Conservation (phyloP, 2,888 invertebrate genomes). For the Imbricaverruca yamaguchii region DNA sequence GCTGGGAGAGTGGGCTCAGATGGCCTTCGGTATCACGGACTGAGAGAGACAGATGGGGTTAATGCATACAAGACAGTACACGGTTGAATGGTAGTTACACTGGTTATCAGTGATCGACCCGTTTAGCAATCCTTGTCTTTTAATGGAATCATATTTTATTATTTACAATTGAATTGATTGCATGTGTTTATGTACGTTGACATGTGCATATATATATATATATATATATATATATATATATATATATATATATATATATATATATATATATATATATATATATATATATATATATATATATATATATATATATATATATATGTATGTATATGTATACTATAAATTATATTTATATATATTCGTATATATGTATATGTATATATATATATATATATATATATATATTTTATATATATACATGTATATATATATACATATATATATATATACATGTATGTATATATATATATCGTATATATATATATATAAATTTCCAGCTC, state of each 20-base stretch:
- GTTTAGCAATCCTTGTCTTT: neutral
- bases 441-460: too few species aligned
- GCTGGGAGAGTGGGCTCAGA: too few species aligned
- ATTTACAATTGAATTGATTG: neutral
- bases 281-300: neutral
- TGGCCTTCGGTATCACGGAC: too few species aligned
- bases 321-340: too few species aligned
- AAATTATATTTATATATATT: constrained; percentile 21
- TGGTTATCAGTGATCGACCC: neutral
- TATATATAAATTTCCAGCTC: neutral
- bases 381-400: constrained; percentile 26
- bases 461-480: too few species aligned
- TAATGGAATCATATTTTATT: too few species aligned
- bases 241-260: constrained; percentile 26
- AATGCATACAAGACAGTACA: constrained; percentile 3
- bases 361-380: constrained; percentile 25
- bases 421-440: constrained; percentile 14
- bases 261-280: constrained; percentile 24
- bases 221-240: constrained; percentile 27
- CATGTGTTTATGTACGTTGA: too few species aligned
- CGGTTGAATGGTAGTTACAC: constrained; percentile 9
- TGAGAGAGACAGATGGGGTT: neutral
- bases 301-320: too few species aligned
- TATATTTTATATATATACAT: constrained; percentile 24
- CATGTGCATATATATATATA: constrained; percentile 25